phyloP scores from a whole-genome alignment of 2,888 invertebrate genomes.

The Coecobrya sp. region DNA sequence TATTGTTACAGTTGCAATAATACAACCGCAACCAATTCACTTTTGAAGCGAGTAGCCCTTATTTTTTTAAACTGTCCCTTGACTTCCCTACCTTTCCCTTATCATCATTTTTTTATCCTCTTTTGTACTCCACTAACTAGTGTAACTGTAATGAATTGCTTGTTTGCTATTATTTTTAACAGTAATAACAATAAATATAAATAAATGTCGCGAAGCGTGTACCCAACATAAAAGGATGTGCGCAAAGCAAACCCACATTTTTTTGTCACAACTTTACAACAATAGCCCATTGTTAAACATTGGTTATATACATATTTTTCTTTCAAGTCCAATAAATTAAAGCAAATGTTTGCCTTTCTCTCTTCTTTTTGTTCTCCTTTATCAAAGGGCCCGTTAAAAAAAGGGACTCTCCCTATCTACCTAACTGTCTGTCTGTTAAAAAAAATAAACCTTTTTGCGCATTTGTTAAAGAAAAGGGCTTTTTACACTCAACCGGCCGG shows the following conservation, averaged over 20 bases:
- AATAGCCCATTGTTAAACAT: constrained; percentile 7
- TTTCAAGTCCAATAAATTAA: background rate
- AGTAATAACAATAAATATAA: background rate
- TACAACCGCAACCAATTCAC: constrained; percentile 39
- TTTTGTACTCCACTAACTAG: background rate
- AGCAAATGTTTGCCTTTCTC: background rate
- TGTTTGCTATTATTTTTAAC: background rate
- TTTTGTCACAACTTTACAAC: constrained; percentile 50
- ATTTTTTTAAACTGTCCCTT: background rate
- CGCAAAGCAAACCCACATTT: constrained; percentile 25
- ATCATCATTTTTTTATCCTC: background rate
- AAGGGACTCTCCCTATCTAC: background rate
- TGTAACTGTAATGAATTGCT: background rate
- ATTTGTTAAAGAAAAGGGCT: constrained; percentile 1
- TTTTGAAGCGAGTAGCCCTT: background rate
- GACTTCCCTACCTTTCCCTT: background rate
- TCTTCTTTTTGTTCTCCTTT: background rate
- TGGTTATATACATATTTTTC: background rate
- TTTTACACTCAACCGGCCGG: constrained; percentile 19
- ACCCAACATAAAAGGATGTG: background rate
- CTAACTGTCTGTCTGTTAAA: background rate
- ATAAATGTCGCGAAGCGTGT: constrained; percentile 31
- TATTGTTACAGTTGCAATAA: background rate
- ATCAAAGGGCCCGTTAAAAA: background rate
- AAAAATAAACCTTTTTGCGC: background rate